Conservation (phyloP, 2,797 vertebrate species). For the Silurus lanzhouensis region DNA sequence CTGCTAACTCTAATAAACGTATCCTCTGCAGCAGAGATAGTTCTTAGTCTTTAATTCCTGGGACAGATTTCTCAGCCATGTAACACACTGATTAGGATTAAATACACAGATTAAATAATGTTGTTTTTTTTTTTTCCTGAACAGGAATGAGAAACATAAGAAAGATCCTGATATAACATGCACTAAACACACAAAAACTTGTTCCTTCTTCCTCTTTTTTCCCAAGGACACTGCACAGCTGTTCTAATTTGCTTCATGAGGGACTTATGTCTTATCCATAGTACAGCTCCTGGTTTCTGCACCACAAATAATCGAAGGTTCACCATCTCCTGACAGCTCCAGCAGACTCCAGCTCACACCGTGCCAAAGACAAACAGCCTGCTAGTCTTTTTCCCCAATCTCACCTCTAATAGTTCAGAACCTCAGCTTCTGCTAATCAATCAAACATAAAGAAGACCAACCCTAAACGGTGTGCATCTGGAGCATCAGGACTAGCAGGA, state of each 20-base stretch:
- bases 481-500: constrained; percentile 3
- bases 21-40: too few species aligned
- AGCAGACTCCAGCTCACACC: constrained; percentile 52
- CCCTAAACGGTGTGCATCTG: constrained; percentile 14
- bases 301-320: constrained; percentile 66
- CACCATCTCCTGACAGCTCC: constrained; percentile 58
- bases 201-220: constrained; percentile 20
- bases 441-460: constrained; percentile 31
- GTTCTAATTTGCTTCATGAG: constrained; percentile 60
- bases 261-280: constrained; percentile 61
- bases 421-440: constrained; percentile 35
- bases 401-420: constrained; percentile 44
- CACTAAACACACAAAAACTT: background rate
- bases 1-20: too few species aligned
- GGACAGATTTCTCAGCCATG: background rate
- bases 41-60: too few species aligned
- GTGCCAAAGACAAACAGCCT: constrained; percentile 48
- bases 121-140: background rate
- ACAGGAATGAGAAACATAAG: too few species aligned
- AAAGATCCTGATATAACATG: background rate
- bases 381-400: background rate
- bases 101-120: background rate
- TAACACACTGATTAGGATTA: background rate
- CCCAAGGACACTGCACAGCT: constrained; percentile 65
- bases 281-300: constrained; percentile 64